Evolutionary conservation across 2,888 invertebrate genomes (phyloP), one percentile per base, ranked within the genome.

Genomic region (Drosophila cyrtoloma): DNA sequence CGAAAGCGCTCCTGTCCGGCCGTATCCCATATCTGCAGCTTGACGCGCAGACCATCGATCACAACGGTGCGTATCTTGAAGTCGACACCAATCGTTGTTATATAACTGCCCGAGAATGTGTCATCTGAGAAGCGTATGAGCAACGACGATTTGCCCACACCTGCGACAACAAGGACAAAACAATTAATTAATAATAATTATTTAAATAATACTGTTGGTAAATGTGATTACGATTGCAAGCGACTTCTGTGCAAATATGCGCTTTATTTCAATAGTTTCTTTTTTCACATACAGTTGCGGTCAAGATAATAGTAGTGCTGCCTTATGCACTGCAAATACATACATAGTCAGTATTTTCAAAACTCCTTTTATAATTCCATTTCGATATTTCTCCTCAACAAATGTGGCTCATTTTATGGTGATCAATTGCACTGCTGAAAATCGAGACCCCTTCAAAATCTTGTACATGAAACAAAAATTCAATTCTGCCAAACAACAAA

Each of bases 61-160:
- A 96, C 97, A 89, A 99, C 96, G 79, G 99, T 99, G 92, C 99
- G 96, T 93, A 99, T 99, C 95, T 99, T 99, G 94, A 99, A 99
- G 95, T 99, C 99, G 63, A 99, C 99, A 77, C 99, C 99, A 93
- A 99, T 99, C 57, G 99, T 99, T 71, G 99, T 99, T 93, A 99
- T 99, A 93, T 98, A 98, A 95, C 97, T 97, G 94, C 99, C 98
- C 89, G 98, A 97, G 94, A 99, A 99, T 79, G 98, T 98, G 94
- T 99, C 99, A 94, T 99, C 99, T 64, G 99, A 98, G 94, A 99
- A 99, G 88, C 99, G 95, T 90, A 99, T 95, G 81, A 99, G 95
- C 79, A 99, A 95, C 91, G 99, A 99, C 94, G 99, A 99, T 94
- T 99, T 99, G 72, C 99, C 99, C 88, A 99, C 99, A 94, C 99